phyloP scores from a whole-genome alignment of 2,797 vertebrate species.

The Argentina silus region DNA sequence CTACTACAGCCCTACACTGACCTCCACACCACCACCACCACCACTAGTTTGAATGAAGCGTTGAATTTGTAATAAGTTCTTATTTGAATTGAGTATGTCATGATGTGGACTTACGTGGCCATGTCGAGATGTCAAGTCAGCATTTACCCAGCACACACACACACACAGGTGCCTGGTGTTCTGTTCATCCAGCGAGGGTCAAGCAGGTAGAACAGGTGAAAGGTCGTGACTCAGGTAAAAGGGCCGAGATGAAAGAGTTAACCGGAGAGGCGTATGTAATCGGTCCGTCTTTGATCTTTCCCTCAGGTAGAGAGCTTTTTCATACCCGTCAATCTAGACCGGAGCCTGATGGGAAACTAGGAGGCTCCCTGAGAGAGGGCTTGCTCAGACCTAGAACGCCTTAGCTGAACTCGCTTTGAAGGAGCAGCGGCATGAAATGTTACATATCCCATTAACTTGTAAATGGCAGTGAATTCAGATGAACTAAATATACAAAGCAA shows the following conservation, averaged over 20 bases:
- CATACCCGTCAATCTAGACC: slow-evolving; percentile 70
- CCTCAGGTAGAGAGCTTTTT: slow-evolving; percentile 73
- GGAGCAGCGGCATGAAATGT: slow-evolving; percentile 27
- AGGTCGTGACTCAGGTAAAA: slow-evolving; percentile 63
- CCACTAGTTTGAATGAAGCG: no score
- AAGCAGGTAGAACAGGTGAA: slow-evolving; percentile 61
- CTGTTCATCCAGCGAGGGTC: slow-evolving; percentile 46
- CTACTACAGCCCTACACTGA: no score
- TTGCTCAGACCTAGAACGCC: slow-evolving; percentile 54
- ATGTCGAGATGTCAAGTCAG: background rate
- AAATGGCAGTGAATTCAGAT: background rate
- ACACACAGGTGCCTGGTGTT: slow-evolving; percentile 28
- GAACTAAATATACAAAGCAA: no score
- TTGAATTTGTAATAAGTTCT: no score
- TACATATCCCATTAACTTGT: background rate
- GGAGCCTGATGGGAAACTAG: slow-evolving; percentile 51
- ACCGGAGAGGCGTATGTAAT: slow-evolving; percentile 67
- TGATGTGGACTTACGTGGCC: slow-evolving; percentile 1
- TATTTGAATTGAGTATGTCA: no score
- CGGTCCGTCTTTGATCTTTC: slow-evolving; percentile 79
- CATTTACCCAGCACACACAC: background rate
- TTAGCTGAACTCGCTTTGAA: slow-evolving; percentile 34
- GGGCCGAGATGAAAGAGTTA: slow-evolving; percentile 76
- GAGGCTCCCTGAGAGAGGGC: slow-evolving; percentile 41
- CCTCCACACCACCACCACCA: no score